These are phyloP conservation scores for Pilophorus perplexus DNA, from an alignment of 2,888 invertebrate species.

Conservation along the genomic window DNA sequence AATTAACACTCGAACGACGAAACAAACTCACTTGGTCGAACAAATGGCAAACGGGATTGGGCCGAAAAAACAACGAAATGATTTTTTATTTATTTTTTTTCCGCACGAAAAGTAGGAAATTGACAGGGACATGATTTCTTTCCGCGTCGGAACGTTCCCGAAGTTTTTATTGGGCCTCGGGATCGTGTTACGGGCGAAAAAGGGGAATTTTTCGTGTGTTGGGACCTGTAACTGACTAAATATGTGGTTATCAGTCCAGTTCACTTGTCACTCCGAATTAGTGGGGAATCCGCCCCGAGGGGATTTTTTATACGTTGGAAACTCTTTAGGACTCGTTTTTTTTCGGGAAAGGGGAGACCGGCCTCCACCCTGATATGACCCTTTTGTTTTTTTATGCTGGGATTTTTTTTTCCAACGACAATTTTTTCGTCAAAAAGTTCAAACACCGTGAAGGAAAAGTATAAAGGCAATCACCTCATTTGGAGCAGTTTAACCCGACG, in stretches of 20 bases:
- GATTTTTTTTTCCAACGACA: not conserved
- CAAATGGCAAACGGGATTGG: too few relatives aligned
- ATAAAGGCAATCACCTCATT: constrained; percentile 47
- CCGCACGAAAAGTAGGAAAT: too few relatives aligned
- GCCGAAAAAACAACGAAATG: too few relatives aligned
- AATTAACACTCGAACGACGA: too few relatives aligned
- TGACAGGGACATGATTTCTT: too few relatives aligned
- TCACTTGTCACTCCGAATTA: constrained; percentile 44
- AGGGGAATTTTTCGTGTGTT: not conserved
- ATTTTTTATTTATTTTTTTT: too few relatives aligned
- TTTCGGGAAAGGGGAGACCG: too few relatives aligned
- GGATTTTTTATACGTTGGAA: not conserved
- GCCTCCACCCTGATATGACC: too few relatives aligned
- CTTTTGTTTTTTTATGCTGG: too few relatives aligned
- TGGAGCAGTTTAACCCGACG: constrained; percentile 47
- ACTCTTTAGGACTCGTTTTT: not conserved
- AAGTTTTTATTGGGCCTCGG: too few relatives aligned
- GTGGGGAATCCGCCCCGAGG: not conserved
- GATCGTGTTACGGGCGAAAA: not conserved
- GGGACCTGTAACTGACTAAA: constrained; percentile 23
- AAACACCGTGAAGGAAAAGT: constrained; percentile 31
- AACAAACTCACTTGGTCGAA: too few relatives aligned
- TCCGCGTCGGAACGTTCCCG: too few relatives aligned
- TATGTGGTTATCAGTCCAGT: constrained; percentile 37
- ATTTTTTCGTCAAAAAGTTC: constrained; percentile 19